phyloP scores from a whole-genome alignment of 2,113 vertebrate species.

The Saguinus midas region DNA sequence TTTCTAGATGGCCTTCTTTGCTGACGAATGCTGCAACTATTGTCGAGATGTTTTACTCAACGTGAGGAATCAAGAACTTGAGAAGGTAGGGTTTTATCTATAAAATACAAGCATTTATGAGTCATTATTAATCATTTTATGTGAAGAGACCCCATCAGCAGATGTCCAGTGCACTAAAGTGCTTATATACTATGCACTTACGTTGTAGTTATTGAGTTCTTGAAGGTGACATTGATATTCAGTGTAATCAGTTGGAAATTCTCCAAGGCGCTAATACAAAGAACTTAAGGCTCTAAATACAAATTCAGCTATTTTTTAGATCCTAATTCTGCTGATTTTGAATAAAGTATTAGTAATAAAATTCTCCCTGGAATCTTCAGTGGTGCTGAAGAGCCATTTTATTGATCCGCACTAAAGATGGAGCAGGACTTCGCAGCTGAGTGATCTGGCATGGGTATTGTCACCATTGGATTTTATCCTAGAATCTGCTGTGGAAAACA shows the following conservation, averaged over 20 bases:
- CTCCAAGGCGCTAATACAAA: background rate
- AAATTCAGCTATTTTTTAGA: background rate
- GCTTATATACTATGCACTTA: background rate
- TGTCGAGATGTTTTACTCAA: slow-evolving; percentile 80
- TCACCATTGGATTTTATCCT: background rate
- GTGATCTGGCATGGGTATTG: background rate
- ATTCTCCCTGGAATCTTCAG: background rate
- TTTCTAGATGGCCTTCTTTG: slow-evolving; percentile 76
- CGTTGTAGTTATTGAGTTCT: background rate
- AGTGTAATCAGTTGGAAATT: background rate
- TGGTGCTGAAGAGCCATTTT: background rate
- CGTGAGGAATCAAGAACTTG: slow-evolving; percentile 74
- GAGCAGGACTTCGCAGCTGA: background rate
- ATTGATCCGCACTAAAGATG: background rate
- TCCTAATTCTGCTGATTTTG: background rate
- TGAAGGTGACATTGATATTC: background rate
- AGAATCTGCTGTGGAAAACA: background rate
- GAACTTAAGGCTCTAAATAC: background rate
- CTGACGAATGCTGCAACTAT: slow-evolving; percentile 51
- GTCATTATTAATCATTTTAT: background rate
- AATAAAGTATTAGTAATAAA: background rate
- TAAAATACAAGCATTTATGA: background rate
- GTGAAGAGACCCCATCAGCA: background rate
- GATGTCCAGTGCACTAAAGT: no score
- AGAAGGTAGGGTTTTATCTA: slow-evolving; percentile 74